A percentile compares a stretch with the other conserved stretches of the same genome.
Evolutionary conservation across 2,888 invertebrate genomes (phyloP).

Genomic region (Cosmopolites sordidus): DNA sequence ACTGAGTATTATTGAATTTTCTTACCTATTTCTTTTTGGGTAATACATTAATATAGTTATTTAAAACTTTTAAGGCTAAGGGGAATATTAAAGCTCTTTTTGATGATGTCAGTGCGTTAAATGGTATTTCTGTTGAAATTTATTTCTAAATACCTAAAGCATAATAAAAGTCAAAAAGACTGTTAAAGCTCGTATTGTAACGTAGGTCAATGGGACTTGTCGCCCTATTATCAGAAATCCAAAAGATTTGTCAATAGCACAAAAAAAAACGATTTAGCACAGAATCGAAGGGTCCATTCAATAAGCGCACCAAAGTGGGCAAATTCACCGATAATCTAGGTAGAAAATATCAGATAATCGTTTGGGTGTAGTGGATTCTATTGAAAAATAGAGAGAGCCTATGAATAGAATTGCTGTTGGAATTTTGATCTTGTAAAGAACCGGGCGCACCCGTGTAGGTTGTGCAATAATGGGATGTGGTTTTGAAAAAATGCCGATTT

Average conservation of each 20-base stretch:
- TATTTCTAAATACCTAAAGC: neutral
- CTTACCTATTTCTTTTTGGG: no score
- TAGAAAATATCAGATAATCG: slow-evolving; percentile 16
- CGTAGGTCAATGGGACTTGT: slow-evolving; percentile 9
- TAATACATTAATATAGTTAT: no score
- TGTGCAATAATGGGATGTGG: slow-evolving; percentile 19
- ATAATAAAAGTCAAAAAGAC: slow-evolving; percentile 7
- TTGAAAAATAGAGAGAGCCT: slow-evolving; percentile 7
- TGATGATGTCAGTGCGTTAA: no score
- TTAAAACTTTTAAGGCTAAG: no score
- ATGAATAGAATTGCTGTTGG: slow-evolving; percentile 6
- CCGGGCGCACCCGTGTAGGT: slow-evolving; percentile 15
- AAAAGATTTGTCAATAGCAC: slow-evolving; percentile 11
- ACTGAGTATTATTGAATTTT: no score
- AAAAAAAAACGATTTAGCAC: slow-evolving; percentile 10
- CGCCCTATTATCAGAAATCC: slow-evolving; percentile 3
- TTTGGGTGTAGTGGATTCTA: slow-evolving; percentile 20
- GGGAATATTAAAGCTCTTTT: no score
- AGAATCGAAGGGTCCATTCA: slow-evolving; percentile 13
- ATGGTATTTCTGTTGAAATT: no score
- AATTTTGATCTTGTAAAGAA: slow-evolving; percentile 11
- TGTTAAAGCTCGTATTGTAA: neutral
- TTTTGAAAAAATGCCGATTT: slow-evolving; percentile 12
- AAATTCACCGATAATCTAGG: slow-evolving; percentile 19
- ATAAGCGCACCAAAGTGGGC: slow-evolving; percentile 4